These are phyloP conservation scores for Hypothenemus hampei DNA, from an alignment of 1,140 invertebrate species.

Conservation along the genomic window DNA sequence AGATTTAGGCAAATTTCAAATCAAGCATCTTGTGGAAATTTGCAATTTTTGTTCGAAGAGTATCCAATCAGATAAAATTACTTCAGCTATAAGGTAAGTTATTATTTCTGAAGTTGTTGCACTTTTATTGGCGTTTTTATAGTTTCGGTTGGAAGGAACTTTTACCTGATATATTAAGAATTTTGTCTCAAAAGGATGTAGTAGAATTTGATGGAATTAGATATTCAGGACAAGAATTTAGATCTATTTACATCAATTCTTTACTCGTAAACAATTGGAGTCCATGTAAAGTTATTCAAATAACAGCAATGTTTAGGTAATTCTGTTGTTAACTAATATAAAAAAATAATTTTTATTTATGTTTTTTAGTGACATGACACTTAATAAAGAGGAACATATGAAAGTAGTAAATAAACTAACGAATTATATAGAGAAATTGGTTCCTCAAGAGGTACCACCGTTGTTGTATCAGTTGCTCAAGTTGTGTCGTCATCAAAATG, in stretches of 20 bases:
- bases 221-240: constrained; percentile 45
- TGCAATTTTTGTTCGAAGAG: constrained; percentile 46
- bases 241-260: constrained; percentile 40
- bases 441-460: constrained; percentile 47
- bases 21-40: constrained; percentile 44
- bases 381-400: constrained; percentile 43
- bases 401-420: constrained; percentile 47
- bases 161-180: constrained; percentile 44
- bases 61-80: constrained; percentile 42
- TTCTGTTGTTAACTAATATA: neutral
- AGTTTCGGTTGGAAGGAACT: constrained; percentile 48
- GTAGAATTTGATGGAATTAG: constrained; percentile 42
- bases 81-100: constrained; percentile 39
- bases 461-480: constrained; percentile 47
- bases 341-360: neutral
- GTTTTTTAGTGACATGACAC: constrained; percentile 37
- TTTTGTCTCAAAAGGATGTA: constrained; percentile 38
- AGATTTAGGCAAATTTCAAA: constrained; percentile 43
- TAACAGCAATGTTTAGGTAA: constrained; percentile 49
- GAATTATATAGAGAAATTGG: constrained; percentile 44
- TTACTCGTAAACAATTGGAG: constrained; percentile 46
- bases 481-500: constrained; percentile 43
- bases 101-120: constrained; percentile 1
- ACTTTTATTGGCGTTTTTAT: constrained; percentile 11
- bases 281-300: constrained; percentile 41